Base-by-base conservation (phyloP, 2,888 invertebrate genomes). In the Melanchra persicariae region DNA sequence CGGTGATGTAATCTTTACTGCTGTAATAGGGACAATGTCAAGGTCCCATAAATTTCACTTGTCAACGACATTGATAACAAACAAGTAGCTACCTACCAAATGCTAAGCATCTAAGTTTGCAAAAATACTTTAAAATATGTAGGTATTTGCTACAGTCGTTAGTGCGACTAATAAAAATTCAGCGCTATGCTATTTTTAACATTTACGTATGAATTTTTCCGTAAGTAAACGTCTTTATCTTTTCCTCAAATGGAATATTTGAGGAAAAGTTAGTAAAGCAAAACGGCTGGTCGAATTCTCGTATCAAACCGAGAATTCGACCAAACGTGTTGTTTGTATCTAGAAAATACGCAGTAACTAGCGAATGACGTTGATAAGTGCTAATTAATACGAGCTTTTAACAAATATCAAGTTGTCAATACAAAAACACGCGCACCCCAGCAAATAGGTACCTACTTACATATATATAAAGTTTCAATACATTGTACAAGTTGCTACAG, bases 11-110 rank as follows among this genome's bases (percentile, higher is more conserved):
- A 94, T 86, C 67, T 58, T 37, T 79, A 85, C 78, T 86, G 87
- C 83, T 84, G 86, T 90, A 92, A 91, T 85, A 89, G 84, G 87
- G 86, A 89, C 93, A 93, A 91, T 91, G 94, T 93, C 93, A 93
- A 93, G 93, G 93, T 91, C 87, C 77, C 64, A 76, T 80, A 77
- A 88, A 88, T 92, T 92, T 92, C 91, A 91, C 90, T 90, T 78
- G 68, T 77, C 72, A 65, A 52, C 78, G 54, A 47, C 52, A 68
- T 55, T 62, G 73, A 77, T 79, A 78, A 72, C 15, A 37, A 58
- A 66, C 26, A 63, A 62, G 24, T 61, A 66, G 9, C 26, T n/a
- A 67, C 22, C 37, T n/a, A 58, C 22, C 24, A 30, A 52, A 34
- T 65, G 51, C 52, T 19, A 43, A 60, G 10, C 26, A 24, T 24